Base-by-base conservation (phyloP, 1,140 invertebrate genomes). In the Pantala flavescens region DNA sequence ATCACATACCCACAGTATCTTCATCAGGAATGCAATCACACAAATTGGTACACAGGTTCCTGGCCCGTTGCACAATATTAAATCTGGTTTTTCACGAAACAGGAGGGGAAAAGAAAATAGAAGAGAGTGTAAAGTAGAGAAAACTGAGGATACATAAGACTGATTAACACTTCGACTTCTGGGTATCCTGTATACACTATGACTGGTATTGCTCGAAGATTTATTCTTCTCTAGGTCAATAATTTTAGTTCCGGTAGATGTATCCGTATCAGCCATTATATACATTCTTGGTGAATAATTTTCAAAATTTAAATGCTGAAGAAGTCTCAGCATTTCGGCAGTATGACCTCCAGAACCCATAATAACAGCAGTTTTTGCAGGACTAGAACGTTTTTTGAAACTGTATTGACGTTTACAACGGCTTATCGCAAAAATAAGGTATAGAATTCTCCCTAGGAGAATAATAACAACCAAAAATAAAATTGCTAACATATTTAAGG, bases 41-140 rank as follows among this genome's bases (percentile, higher is more conserved):
- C 93, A 95, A 55, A 96, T 82, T 42, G 95, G 96, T 76, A 99
- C 87, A 83, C 96, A 98, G 7, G 95, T 98, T 24, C 96, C 97
- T 73, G 97, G 97, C 0, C 97, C 97, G 86, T 98, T 99, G 80
- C 93, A 94, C 0, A 98, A 81, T 75, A 97, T 85, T 75, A 97
- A 79, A 80, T 94, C 87, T 23, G 95, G 95, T 76, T 84, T 86
- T 76, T 89, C 85, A 71, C 83, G 86, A 77, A 89, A 86, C 16
- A 96, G 81, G n/a, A 95, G 78, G 73, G 89, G 88, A 79, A 95
- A 80, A 74, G 88, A 88, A 78, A 85, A 84, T 0, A 92, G 75
- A 36, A 87, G 86, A 0, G 96, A 88, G 80, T 87, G 84, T 0
- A 94, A 21, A 19, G 94, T 97, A 28, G 90, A 93, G 75, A 90